Evolutionary conservation across 1,140 invertebrate genomes (phyloP), one percentile per base, ranked within the genome.

Genomic region (Bombyx mandarina): DNA sequence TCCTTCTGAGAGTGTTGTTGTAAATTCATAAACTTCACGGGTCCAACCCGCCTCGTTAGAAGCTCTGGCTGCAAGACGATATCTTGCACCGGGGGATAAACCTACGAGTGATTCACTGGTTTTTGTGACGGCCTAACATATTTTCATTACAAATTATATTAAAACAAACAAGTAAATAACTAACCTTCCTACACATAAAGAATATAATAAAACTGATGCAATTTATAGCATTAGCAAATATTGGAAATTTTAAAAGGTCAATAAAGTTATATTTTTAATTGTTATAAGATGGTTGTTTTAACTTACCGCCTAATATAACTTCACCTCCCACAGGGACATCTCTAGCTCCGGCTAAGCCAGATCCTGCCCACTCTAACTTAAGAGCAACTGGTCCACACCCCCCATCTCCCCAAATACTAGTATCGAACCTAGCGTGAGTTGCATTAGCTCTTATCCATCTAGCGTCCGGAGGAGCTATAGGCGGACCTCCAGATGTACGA

Each of bases 361-460:
- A 73, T 0, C 83, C 82, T 45, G 75, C 75, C 83, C 83, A 89
- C 58, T 89, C 85, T 1, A 89, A 62, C 51, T 82, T 86, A 63
- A 87, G 72, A 6, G 80, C 71, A 1, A 88, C 79, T 0, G 85
- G 79, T 0, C 85, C 85, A 62, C 88, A 89, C 6, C 85, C 80
- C 0, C 86, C 86, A 61, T 88, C 86, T 43, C 68, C 73, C 88
- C 88, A 89, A 53, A 67, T 68, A 45, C 75, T 82, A 1, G 80
- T 86, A 43, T 88, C 79, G 43, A 89, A 82, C 52, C 74, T 71
- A 0, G 86, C 79, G 51, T 84, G 80, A 1, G 77, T 87, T 0
- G 86, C 69, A 65, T 89, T 89, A 0, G 79, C 76, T 56, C 82
- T 73, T 9, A 88, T 86, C 88, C 88, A 89, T 10, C 84, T 77